phyloP scores from a whole-genome alignment of 2,888 invertebrate species.

The Nudaria mundana region DNA sequence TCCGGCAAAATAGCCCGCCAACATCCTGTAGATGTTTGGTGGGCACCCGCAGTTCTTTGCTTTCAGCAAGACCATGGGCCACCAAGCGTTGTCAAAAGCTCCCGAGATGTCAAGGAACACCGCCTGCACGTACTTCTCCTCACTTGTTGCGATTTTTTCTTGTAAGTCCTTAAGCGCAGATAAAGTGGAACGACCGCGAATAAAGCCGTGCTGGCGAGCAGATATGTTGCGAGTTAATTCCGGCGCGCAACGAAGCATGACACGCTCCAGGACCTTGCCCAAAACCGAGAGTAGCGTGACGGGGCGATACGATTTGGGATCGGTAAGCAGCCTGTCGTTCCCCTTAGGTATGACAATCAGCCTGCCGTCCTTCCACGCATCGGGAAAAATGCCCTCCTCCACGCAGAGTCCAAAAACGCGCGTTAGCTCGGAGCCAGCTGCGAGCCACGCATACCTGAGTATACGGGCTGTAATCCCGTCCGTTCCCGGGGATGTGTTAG shows the following conservation, averaged over 20 bases:
- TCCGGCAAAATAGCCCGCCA: too few relatives aligned
- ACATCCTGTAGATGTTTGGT: background rate
- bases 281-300: constrained; percentile 33
- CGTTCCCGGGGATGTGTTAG: constrained; percentile 35
- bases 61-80: constrained; percentile 40
- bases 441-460: constrained; percentile 16
- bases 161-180: constrained; percentile 1
- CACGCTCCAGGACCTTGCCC: constrained; percentile 36
- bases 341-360: constrained; percentile 31
- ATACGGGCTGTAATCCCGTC: constrained; percentile 32
- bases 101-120: constrained; percentile 38
- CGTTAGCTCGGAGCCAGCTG: constrained; percentile 31
- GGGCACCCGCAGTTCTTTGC: constrained; percentile 19
- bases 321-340: constrained; percentile 19
- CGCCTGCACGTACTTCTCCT: too few relatives aligned
- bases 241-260: background rate
- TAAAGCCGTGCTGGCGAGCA: constrained; percentile 29
- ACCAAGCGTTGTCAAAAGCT: constrained; percentile 43
- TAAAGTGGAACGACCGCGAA: background rate
- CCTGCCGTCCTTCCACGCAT: constrained; percentile 31
- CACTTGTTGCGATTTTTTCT: constrained; percentile 6
- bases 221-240: constrained; percentile 8
- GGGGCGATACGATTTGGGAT: constrained; percentile 33
- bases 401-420: constrained; percentile 25
- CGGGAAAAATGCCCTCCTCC: too few relatives aligned